A percentile compares a stretch with the other conserved stretches of the same genome.
phyloP scores from a whole-genome alignment of 2,888 invertebrate species.

The Sarcophaga rosellei region DNA sequence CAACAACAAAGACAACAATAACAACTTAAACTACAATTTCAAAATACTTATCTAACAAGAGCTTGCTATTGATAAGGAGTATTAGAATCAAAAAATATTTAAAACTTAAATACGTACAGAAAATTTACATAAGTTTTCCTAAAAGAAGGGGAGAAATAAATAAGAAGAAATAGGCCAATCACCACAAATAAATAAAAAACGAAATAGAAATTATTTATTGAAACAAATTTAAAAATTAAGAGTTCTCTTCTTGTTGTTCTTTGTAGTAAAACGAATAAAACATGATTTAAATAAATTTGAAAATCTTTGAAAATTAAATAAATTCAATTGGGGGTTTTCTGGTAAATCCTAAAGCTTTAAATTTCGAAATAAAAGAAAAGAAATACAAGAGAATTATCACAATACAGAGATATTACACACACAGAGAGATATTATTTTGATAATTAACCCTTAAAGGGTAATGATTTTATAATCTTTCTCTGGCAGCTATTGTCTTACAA shows the following conservation, averaged over 20 bases:
- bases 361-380: too few species aligned
- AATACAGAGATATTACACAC: not conserved
- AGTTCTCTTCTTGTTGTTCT: too few species aligned
- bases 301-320: too few species aligned
- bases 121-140: too few species aligned
- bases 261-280: too few species aligned
- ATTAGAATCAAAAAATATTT: not conserved
- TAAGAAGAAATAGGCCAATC: not conserved
- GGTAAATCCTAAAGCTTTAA: too few species aligned
- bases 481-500: not conserved
- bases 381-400: not conserved
- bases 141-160: too few species aligned
- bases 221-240: too few species aligned
- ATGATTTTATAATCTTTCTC: constrained; percentile 27
- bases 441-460: constrained; percentile 26
- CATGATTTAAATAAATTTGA: too few species aligned
- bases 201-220: too few species aligned
- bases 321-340: too few species aligned
- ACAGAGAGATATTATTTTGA: not conserved
- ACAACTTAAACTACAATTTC: not conserved
- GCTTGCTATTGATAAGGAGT: not conserved
- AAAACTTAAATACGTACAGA: not conserved
- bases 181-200: not conserved
- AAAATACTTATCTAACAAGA: not conserved
- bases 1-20: not conserved